Base-by-base conservation (phyloP, 1,140 invertebrate genomes). In the Rhysida immarginata region DNA sequence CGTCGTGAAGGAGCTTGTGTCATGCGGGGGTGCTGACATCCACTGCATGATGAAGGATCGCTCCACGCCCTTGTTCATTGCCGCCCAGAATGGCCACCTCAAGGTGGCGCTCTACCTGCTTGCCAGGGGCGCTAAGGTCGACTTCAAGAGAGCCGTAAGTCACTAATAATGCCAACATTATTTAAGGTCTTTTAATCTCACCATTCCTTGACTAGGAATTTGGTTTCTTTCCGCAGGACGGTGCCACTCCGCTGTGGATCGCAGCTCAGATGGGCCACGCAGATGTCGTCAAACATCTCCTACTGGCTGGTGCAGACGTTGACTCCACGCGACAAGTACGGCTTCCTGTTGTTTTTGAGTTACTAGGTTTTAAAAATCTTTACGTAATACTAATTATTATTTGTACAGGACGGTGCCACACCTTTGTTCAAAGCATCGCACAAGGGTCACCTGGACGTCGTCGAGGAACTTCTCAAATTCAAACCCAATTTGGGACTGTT, bases 371-470 rank as follows among this genome's bases (percentile, higher is more conserved):
- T n/a, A n/a, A n/a, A n/a, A n/a, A n/a, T n/a, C n/a, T n/a, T n/a
- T n/a, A n/a, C n/a, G n/a, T n/a, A n/a, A n/a, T n/a, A n/a, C n/a
- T n/a, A n/a, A n/a, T n/a, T 35, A 8, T 16, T 35, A 8, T 43
- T 45, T 56, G 74, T 75, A 26, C 68, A 87, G 81, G 87, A 94
- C 71, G 91, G 90, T 16, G 88, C 87, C 21, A 93, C 90, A 1
- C 82, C 90, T 2, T 71, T 96, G 24, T 94, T 93, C 67, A 94
- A 95, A 72, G 90, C 91, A 1, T 79, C 86, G 23, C 90, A 95
- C 69, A 94, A 95, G 73, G 91, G 91, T 0, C 88, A 93, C 65
- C 72, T 81, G 2, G 82, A 84, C 35, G 87, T 94, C n/a, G 81
- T 91, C 0, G 77, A 79, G 1, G 85, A 88, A 69, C 72, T 96